These are phyloP conservation scores for Subanguina moxae DNA, from an alignment of 1,140 invertebrate species.

Conservation along the genomic window DNA sequence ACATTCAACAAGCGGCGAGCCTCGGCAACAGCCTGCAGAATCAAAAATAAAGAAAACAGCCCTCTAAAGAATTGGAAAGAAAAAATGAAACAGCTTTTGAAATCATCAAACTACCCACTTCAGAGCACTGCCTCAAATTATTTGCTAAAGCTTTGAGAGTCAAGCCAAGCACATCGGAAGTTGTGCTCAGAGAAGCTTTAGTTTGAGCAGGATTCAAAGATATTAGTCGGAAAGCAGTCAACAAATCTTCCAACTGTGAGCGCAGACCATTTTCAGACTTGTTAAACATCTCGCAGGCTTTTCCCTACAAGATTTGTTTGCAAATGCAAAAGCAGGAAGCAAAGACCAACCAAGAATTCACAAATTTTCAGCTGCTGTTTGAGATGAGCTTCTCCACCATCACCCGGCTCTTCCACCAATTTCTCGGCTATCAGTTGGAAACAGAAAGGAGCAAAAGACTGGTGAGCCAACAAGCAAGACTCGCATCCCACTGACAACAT, in stretches of 20 bases:
- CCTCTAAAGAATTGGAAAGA: no score
- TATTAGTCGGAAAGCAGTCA: constrained; percentile 31
- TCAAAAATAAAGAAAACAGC: no score
- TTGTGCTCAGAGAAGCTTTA: neutral
- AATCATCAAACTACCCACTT: no score
- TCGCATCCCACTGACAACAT: constrained; percentile 37
- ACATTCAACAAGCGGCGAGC: no score
- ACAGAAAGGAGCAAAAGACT: constrained; percentile 37
- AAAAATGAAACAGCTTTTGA: no score
- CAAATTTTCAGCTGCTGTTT: constrained; percentile 33
- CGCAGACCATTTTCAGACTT: constrained; percentile 1
- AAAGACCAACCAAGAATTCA: constrained; percentile 24
- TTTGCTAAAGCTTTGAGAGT: neutral
- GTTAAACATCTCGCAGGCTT: constrained; percentile 9
- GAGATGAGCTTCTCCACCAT: constrained; percentile 11
- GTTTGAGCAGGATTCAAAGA: constrained; percentile 28
- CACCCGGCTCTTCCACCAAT: constrained; percentile 30
- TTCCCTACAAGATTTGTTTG: constrained; percentile 9
- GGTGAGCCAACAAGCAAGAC: constrained; percentile 32
- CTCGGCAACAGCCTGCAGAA: no score
- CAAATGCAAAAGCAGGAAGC: neutral
- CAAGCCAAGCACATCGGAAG: neutral
- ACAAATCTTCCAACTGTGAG: constrained; percentile 27
- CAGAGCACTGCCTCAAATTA: neutral
- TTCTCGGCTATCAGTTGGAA: constrained; percentile 47